phyloP scores from a whole-genome alignment of 1,140 invertebrate species.

The Frieseomelitta varia region DNA sequence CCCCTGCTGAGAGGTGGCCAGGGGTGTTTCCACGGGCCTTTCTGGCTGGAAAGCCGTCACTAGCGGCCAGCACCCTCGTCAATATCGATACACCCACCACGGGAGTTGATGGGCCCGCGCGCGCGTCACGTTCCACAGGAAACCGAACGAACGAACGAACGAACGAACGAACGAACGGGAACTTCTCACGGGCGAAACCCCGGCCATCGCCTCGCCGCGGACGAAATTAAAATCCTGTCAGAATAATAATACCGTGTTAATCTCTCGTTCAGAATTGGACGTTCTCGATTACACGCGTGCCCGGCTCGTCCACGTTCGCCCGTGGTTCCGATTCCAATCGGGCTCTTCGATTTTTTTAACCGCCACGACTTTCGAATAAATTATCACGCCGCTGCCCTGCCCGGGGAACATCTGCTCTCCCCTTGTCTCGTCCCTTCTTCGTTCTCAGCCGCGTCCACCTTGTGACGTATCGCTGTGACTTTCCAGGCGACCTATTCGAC shows the following conservation, averaged over 20 bases:
- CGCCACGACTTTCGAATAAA: conserved; percentile 42
- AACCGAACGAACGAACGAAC: conserved; percentile 40
- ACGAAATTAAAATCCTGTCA: conserved; percentile 82
- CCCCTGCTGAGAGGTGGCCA: conserved; percentile 74
- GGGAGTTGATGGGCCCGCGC: conserved; percentile 20
- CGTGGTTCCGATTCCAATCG: conserved; percentile 41
- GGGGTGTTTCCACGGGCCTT: conserved; percentile 42
- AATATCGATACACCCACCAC: conserved; percentile 78
- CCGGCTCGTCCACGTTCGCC: conserved; percentile 31
- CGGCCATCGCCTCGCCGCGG: conserved; percentile 50
- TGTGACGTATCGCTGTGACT: neutral
- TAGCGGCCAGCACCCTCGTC: conserved; percentile 79
- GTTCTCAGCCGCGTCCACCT: no score
- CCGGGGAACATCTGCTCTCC: neutral
- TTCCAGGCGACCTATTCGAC: neutral
- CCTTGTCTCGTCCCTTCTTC: neutral
- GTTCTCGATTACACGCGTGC: conserved; percentile 76
- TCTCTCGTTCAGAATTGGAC: conserved; percentile 77
- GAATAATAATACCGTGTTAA: conserved; percentile 79
- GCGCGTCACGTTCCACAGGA: conserved; percentile 43
- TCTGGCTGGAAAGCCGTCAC: conserved; percentile 65
- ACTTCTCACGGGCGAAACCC: conserved; percentile 72
- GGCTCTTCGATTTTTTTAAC: conserved; percentile 46
- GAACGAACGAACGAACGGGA: neutral
- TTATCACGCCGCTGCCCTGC: conserved; percentile 3